phyloP scores from a whole-genome alignment of 2,113 vertebrate genomes.

The Corapipo altera region DNA sequence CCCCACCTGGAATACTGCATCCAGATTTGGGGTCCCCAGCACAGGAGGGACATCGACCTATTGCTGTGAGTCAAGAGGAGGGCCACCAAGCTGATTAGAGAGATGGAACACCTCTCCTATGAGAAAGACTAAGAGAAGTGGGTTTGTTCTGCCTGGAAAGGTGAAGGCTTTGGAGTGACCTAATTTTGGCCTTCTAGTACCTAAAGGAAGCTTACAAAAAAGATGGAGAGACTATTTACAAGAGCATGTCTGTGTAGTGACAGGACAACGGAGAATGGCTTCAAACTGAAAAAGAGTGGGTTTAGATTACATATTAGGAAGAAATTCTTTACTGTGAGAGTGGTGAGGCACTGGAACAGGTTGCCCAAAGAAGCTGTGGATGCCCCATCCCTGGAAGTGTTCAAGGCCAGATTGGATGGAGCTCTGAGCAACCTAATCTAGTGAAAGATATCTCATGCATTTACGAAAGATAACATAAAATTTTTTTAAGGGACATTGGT shows the following conservation, averaged over 20 bases:
- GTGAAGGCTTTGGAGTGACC: neutral
- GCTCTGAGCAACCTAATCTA: neutral
- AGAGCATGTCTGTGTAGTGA: neutral
- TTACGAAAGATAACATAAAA: neutral
- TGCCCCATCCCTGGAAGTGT: neutral
- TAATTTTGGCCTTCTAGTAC: neutral
- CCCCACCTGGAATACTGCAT: neutral
- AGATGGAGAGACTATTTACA: neutral
- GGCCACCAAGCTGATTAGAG: neutral
- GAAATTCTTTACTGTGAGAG: neutral
- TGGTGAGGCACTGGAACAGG: neutral
- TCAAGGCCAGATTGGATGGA: neutral
- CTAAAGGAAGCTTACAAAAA: neutral
- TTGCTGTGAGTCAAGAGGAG: neutral
- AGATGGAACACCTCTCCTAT: neutral
- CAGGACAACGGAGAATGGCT: neutral
- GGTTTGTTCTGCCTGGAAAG: neutral
- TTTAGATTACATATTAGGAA: neutral
- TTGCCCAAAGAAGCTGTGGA: neutral
- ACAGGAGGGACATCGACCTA: neutral
- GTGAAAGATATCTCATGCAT: neutral
- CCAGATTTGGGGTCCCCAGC: neutral
- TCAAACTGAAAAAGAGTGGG: neutral
- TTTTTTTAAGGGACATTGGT: neutral
- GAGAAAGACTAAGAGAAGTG: neutral